These are phyloP conservation scores for Champsocephalus esox DNA, from an alignment of 2,797 vertebrate genomes.

Conservation along the genomic window DNA sequence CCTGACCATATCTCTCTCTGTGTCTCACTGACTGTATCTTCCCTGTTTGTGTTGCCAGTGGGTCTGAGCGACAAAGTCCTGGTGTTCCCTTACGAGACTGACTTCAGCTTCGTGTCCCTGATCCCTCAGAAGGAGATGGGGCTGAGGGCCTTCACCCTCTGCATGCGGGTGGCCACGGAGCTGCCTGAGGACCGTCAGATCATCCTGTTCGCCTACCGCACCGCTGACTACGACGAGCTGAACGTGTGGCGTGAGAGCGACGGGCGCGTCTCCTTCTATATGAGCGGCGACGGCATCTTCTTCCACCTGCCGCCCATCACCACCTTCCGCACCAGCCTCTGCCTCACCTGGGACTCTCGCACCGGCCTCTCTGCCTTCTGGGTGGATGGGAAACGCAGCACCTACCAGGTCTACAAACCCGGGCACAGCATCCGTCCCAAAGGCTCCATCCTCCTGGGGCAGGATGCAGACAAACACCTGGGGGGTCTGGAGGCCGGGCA, in stretches of 20 bases:
- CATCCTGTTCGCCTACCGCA: constrained; percentile 87
- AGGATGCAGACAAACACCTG: constrained; percentile 84
- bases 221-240: constrained; percentile 84
- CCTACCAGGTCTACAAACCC: constrained; percentile 82
- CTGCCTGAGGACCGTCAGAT: constrained; percentile 82
- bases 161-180: constrained; percentile 85
- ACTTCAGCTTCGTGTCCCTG: constrained; percentile 84
- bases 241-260: constrained; percentile 87
- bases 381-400: constrained; percentile 80
- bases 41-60: constrained; percentile 48
- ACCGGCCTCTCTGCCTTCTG: constrained; percentile 79
- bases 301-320: constrained; percentile 81
- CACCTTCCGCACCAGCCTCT: constrained; percentile 85
- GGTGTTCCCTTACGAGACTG: constrained; percentile 86
- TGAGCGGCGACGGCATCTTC: constrained; percentile 82
- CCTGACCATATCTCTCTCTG: too few relatives aligned
- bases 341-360: constrained; percentile 85
- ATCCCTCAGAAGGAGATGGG: constrained; percentile 81
- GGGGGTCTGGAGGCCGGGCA: constrained; percentile 76
- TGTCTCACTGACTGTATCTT: background rate
- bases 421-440: constrained; percentile 74
- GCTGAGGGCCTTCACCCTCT: constrained; percentile 84
- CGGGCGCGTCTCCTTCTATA: constrained; percentile 83
- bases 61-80: constrained; percentile 82
- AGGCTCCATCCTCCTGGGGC: constrained; percentile 81